Evolutionary conservation across 1,140 invertebrate genomes (phyloP), one percentile per base, ranked within the genome.

Genomic region (Gryllus bimaculatus): DNA sequence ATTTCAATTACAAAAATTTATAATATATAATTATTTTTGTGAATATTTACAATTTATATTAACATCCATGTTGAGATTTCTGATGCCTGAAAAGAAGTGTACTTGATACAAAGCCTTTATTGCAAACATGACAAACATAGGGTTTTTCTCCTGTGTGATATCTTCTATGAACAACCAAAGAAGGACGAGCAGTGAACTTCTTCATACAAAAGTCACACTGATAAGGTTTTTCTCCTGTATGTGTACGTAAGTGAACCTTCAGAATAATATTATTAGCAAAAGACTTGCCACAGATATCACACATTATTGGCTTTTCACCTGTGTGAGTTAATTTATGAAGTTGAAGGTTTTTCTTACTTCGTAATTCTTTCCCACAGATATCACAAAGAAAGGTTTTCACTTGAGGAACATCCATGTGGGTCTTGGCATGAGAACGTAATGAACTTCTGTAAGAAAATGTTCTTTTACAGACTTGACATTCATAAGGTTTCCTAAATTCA

Each of bases 131-230:
- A 84, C 93, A 94, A 82, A 89, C 88, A 84, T 93, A 94, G 0
- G 93, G 93, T 81, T 92, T 88, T 83, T 93, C 91, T 8, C 93
- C 93, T 26, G 92, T 93, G 85, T 94, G 93, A 82, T 91, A 91
- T 82, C 92, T 87, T 81, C 93, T 90, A 85, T 94, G 93, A 39
- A 93, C 92, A 79, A 92, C 89, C n/a, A 94, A 86, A 54, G 89
- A 89, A 73, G 92, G 93, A 10, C 93, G 90, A 85, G 95, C 94
- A 0, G 92, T 93, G 85, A 96, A 96, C 8, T 91, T 88, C 83
- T 94, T 91, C 13, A 91, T 89, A 85, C 94, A 96, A 79, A 88
- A 87, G 5, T 81, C 48, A 84, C 90, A 91, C 8, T 82, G 81
- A 81, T 88, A 88, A 0, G 87, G 86, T 78, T 87, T 87, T 80